Evolutionary conservation across 2,888 invertebrate species (phyloP), one percentile per base, ranked within the genome.

Genomic region (Horisme vitalbata): DNA sequence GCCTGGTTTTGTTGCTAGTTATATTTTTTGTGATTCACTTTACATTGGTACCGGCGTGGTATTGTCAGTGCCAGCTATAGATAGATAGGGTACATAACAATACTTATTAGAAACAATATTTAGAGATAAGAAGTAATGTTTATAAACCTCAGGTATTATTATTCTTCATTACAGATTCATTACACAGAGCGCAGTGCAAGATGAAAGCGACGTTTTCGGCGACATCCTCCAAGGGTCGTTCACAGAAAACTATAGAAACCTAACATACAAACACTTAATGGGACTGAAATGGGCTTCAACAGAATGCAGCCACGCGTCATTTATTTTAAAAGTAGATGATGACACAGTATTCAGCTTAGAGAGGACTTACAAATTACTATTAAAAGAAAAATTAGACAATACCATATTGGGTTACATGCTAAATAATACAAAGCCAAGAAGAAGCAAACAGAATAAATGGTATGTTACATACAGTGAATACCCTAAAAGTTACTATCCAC

Each of bases 221-320:
- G 96, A 96, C 63, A 84, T 96, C 11, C 71, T 96, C 7, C 95
- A 95, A 82, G 95, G 95, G 3, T 92, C 93, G 61, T 96, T 96
- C 67, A 45, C 85, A 1, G 96, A 96, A 80, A 92, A 94, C 31
- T 96, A 96, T 63, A 91, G 92, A 63, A 96, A 96, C 76, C 78
- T 96, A n/a, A 95, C 95, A 2, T 93, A 93, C 61, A 96, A 96
- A 77, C 95, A 96, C 66, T 73, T 94, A 0, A 95, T 96, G 95
- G 96, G 96, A 0, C 73, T 96, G 23, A 91, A 92, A 59, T 96
- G 96, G 96, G 93, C 92, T 0, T 82, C 91, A 0, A 80, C 80
- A n/a, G 83, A 88, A 61, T 96, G 96, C 64, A 66, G 65, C 0
- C 79, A 87, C 7, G 91, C 92, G 1, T 88, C 91, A 45, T 95